Evolutionary conservation across 2,113 vertebrate species (phyloP).

Genomic region (Mellivora capensis): DNA sequence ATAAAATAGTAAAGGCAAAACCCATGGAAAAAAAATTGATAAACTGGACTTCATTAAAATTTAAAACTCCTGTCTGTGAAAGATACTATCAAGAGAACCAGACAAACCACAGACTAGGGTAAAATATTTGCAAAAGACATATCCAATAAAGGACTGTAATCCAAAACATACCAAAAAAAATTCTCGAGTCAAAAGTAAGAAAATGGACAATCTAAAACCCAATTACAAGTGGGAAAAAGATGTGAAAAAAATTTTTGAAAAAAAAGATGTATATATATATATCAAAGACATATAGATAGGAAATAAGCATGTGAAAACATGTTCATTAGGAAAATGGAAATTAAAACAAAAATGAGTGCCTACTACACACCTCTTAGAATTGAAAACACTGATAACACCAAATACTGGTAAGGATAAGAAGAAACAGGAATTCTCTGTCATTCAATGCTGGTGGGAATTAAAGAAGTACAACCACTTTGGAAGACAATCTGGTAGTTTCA

Average conservation of each 20-base stretch:
- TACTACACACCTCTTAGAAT: neutral
- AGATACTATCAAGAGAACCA: neutral
- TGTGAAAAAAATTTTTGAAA: too few species aligned
- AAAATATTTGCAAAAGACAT: neutral
- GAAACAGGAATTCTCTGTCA: neutral
- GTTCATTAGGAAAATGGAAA: neutral
- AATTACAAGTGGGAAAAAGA: neutral
- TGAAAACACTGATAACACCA: neutral
- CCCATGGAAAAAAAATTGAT: neutral
- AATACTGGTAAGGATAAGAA: neutral
- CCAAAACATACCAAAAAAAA: neutral
- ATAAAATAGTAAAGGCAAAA: neutral
- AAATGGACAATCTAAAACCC: neutral
- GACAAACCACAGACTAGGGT: neutral
- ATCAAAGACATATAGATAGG: neutral
- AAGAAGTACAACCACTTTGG: neutral
- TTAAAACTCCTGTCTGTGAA: neutral
- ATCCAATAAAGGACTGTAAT: neutral
- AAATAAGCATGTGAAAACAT: neutral
- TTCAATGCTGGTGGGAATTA: neutral
- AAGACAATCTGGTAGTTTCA: neutral
- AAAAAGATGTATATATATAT: too few species aligned
- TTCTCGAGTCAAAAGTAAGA: neutral
- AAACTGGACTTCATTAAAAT: neutral
- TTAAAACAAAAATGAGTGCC: neutral